Evolutionary conservation across 2,113 vertebrate genomes (phyloP).

Genomic region (Trachemys scripta): DNA sequence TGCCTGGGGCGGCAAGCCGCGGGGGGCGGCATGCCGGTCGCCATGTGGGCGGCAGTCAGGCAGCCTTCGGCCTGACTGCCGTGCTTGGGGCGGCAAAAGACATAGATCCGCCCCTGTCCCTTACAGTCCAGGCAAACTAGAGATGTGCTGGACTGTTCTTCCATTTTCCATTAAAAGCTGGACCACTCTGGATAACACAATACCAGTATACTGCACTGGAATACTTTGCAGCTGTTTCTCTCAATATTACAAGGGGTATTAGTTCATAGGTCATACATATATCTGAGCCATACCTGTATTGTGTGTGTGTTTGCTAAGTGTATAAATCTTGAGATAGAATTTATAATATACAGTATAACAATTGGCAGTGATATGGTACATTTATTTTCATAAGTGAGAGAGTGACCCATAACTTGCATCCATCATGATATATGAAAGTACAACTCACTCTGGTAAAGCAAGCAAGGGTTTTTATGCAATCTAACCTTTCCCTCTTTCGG

Average conservation of each 20-base stretch:
- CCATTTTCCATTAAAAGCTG: conserved; percentile 1
- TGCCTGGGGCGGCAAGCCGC: too few relatives aligned
- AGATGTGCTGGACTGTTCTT: conserved; percentile 30
- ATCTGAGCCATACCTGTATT: background rate
- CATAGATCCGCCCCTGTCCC: background rate
- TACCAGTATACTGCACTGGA: background rate
- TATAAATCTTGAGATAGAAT: conserved; percentile 55
- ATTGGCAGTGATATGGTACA: conserved; percentile 51
- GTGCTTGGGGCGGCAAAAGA: too few relatives aligned
- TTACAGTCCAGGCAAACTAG: conserved; percentile 44
- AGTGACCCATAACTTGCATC: conserved; percentile 73
- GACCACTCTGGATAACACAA: conserved; percentile 20
- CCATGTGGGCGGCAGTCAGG: too few relatives aligned
- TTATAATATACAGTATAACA: conserved; percentile 55
- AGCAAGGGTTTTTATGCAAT: conserved; percentile 64
- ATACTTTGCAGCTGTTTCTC: conserved; percentile 18
- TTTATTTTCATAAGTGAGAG: conserved; percentile 69
- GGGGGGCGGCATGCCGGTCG: too few relatives aligned
- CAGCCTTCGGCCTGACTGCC: too few relatives aligned
- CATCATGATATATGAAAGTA: conserved; percentile 58
- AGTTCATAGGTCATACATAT: background rate
- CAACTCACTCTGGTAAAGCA: conserved; percentile 53
- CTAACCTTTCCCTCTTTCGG: conserved; percentile 64
- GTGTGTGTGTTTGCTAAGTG: conserved; percentile 38
- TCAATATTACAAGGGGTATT: background rate